Base-by-base conservation (phyloP, 2,797 vertebrate genomes). In the Diplodus sargus region DNA sequence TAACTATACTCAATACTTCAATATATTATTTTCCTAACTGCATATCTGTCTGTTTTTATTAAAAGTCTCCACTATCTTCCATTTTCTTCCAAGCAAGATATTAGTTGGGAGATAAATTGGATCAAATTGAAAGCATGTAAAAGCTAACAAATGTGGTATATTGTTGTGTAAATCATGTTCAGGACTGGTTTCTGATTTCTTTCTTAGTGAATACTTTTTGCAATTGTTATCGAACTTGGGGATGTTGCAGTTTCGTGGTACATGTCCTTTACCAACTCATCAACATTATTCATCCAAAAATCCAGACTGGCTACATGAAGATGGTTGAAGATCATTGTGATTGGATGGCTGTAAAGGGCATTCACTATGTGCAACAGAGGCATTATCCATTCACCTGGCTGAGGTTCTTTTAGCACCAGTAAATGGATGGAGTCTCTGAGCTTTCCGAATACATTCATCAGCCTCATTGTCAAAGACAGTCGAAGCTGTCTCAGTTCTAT, bases 401-500 rank as follows among this genome's bases (percentile, higher is more conserved):
- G 69, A 75, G 56, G 70, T 71, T 78, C 70, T 87, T 72, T 79
- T 80, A 78, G 74, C 74, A 66, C 61, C 25, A 63, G n/a, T 22
- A 12, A 74, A 67, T 47, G 62, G 59, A 61, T 51, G 60, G 43
- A 17, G 49, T 63, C 57, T 63, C 34, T 53, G 64, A 64, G 51
- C 65, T 70, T 59, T 51, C 25, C 65, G 64, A 74, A 78, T 73
- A 65, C 54, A 30, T 62, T 75, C 60, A 67, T 39, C 72, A 5
- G 62, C 34, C 23, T 76, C 68, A 68, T 70, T 79, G 70, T 84
- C 63, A 63, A 64, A 76, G 51, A 52, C 74, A 3, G 34, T 84
- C 81, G 86, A 81, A 85, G 87, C 78, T 56, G 48, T 70, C 58
- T 81, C 78, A 85, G 75, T 87, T 62, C 64, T 54, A 16, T 66